Percentiles rank a stretch among this genome's conserved stretches.
Conservation (phyloP, 2,797 vertebrate species). For the Leuciscus waleckii region DNA sequence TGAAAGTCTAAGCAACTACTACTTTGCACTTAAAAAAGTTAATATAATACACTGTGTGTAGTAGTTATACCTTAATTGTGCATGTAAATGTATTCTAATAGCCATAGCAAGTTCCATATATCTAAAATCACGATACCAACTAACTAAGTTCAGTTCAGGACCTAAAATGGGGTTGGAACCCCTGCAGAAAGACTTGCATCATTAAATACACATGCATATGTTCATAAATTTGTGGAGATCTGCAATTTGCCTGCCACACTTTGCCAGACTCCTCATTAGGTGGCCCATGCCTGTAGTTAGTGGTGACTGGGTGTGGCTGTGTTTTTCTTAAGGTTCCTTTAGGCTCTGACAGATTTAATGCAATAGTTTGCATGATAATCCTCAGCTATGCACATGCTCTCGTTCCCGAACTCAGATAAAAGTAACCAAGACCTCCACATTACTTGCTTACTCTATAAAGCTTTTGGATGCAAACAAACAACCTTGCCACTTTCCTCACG, state of each 20-base stretch:
- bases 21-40: not conserved
- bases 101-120: not conserved
- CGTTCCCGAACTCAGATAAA: not conserved
- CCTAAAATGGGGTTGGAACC: not conserved
- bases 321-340: slow-evolving; percentile 49
- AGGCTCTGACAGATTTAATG: slow-evolving; percentile 22
- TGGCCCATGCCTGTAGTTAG: slow-evolving; percentile 47
- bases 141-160: not conserved
- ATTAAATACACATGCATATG: not conserved
- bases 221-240: slow-evolving; percentile 15
- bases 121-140: not conserved
- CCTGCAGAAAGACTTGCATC: not conserved
- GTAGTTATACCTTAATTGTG: not conserved
- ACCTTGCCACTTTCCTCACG: slow-evolving; percentile 56
- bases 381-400: not conserved
- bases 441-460: slow-evolving; percentile 33
- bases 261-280: slow-evolving; percentile 35
- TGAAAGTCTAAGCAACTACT: not conserved
- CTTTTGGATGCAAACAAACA: slow-evolving; percentile 34
- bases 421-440: slow-evolving; percentile 36
- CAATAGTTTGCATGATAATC: slow-evolving; percentile 10
- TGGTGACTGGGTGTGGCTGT: slow-evolving; percentile 44
- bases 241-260: slow-evolving; percentile 26
- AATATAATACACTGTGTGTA: too few species aligned
- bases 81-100: not conserved